Evolutionary conservation across 2,797 vertebrate species (phyloP).

Genomic region (Semaprochilodus insignis): DNA sequence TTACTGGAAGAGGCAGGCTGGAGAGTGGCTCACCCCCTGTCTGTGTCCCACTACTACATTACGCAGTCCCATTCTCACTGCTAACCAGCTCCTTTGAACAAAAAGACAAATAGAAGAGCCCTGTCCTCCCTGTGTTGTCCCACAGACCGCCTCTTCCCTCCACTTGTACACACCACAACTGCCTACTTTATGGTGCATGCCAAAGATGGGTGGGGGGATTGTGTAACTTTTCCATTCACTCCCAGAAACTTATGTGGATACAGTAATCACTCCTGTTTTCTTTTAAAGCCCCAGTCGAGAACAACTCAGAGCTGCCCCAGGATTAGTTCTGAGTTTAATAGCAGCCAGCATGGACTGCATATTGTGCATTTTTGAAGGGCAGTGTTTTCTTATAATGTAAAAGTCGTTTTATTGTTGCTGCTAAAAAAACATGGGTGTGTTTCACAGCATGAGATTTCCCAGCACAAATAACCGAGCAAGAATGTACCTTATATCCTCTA

Average conservation of each 20-base stretch:
- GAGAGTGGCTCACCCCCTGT: not conserved
- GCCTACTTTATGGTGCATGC: not conserved
- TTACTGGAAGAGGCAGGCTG: conserved; percentile 30
- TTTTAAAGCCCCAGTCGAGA: not conserved
- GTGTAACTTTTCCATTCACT: conserved; percentile 12
- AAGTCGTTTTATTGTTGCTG: not conserved
- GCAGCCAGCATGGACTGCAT: not conserved
- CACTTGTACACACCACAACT: not conserved
- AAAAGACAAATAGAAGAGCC: conserved; percentile 9
- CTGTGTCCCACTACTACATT: conserved; percentile 9
- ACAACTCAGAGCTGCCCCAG: not conserved
- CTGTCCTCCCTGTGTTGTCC: not conserved
- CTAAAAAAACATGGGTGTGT: not conserved
- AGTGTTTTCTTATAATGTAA: not conserved
- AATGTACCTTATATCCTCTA: not conserved
- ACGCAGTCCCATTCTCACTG: conserved; percentile 14
- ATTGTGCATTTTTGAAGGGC: not conserved
- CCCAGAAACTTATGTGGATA: conserved; percentile 1
- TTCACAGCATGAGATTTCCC: not conserved
- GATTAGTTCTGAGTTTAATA: not conserved
- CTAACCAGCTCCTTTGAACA: conserved; percentile 5
- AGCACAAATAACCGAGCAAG: not conserved
- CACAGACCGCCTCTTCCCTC: not conserved
- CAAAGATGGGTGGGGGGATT: conserved; percentile 4
- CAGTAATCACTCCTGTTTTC: not conserved